Evolutionary conservation across 2,113 vertebrate species (phyloP).

Genomic region (Corvus hawaiiensis): DNA sequence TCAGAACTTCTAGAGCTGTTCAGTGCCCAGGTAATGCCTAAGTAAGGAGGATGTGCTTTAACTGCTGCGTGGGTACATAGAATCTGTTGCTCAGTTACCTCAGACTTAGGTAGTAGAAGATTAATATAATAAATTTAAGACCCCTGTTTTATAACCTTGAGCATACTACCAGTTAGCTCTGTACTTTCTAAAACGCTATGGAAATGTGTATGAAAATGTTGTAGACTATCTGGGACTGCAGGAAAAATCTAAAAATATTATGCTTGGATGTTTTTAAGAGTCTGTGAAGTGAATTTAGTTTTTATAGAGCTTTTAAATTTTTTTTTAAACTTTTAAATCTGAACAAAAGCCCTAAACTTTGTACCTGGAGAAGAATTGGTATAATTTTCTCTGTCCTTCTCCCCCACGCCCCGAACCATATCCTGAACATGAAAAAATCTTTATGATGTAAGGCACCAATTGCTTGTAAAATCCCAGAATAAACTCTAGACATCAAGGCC

Average conservation of each 20-base stretch:
- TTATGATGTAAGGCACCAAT: not conserved
- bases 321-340: not conserved
- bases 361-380: not conserved
- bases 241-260: not conserved
- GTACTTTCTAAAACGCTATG: not conserved
- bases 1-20: not conserved
- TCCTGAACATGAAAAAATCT: not conserved
- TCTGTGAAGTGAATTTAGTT: not conserved
- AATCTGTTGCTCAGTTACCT: not conserved
- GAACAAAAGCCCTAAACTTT: not conserved
- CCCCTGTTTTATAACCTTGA: not conserved
- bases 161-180: not conserved
- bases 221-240: not conserved
- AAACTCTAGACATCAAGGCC: not conserved
- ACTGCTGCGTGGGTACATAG: accelerated
- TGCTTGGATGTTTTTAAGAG: not conserved
- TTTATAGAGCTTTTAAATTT: not conserved
- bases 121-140: not conserved
- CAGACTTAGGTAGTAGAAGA: not conserved
- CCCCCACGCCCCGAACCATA: not conserved
- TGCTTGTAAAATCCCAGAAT: not conserved
- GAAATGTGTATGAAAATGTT: not conserved
- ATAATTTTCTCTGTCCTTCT: not conserved
- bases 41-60: not conserved
- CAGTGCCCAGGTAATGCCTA: not conserved